Evolutionary conservation across 2,888 invertebrate genomes (phyloP).

Genomic region (Agrotis puta): DNA sequence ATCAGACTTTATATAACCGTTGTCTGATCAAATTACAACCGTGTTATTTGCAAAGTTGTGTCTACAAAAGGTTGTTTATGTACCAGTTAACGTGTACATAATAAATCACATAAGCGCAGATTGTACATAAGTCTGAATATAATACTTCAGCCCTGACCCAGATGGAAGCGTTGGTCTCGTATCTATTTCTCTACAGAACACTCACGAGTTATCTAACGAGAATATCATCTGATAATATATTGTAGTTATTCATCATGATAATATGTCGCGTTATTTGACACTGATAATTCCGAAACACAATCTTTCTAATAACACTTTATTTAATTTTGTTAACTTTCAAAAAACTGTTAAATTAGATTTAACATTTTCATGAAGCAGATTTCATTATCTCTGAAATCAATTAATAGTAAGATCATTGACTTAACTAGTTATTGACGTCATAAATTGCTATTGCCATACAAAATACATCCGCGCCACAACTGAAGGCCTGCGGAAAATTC

Average conservation of each 20-base stretch:
- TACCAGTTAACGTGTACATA: slow-evolving; percentile 25
- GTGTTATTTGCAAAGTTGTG: slow-evolving; percentile 27
- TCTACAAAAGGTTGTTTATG: slow-evolving; percentile 22
- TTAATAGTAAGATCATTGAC: no score
- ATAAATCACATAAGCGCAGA: slow-evolving; percentile 41
- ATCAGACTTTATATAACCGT: slow-evolving; percentile 18
- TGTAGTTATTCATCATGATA: slow-evolving; percentile 50
- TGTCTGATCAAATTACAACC: slow-evolving; percentile 27
- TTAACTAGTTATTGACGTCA: no score
- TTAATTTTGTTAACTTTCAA: no score
- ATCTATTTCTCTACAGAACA: slow-evolving; percentile 29
- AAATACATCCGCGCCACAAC: no score
- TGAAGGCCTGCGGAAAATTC: no score
- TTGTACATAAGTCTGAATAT: background rate
- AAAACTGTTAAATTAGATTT: no score
- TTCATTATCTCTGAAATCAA: no score
- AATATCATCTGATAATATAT: slow-evolving; percentile 62
- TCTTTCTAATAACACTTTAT: no score
- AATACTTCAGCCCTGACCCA: slow-evolving; percentile 75
- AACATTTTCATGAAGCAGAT: no score
- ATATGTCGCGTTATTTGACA: slow-evolving; percentile 28
- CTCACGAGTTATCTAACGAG: slow-evolving; percentile 25
- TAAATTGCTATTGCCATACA: no score
- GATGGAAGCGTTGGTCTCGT: slow-evolving; percentile 60
- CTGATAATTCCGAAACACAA: no score